Percentiles rank a stretch among this genome's conserved stretches.
These are phyloP conservation scores for Sturnira hondurensis DNA, from an alignment of 2,113 vertebrate species.

Conservation along the genomic window DNA sequence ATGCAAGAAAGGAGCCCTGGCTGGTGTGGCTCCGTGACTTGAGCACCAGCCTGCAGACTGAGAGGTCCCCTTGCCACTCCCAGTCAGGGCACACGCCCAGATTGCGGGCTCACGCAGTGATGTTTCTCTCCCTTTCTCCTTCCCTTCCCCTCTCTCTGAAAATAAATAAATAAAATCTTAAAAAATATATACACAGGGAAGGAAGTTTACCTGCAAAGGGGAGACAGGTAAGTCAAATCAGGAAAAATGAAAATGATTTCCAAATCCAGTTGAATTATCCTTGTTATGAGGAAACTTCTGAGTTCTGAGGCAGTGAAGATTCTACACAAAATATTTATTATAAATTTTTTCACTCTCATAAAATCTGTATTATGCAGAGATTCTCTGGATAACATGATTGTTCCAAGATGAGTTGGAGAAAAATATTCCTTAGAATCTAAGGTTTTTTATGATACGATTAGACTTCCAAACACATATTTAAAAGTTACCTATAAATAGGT, in stretches of 20 bases:
- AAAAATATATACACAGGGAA: not conserved
- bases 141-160: no score
- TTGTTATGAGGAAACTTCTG: not conserved
- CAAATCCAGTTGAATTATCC: not conserved
- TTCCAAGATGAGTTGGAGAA: not conserved
- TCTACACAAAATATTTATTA: not conserved
- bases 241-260: not conserved
- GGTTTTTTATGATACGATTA: not conserved
- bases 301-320: not conserved
- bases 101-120: no score
- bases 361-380: not conserved
- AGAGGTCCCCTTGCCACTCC: no score
- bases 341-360: not conserved
- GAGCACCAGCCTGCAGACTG: no score
- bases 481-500: not conserved
- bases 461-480: not conserved
- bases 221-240: slow-evolving; percentile 83
- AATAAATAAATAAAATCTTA: no score
- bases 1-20: slow-evolving; percentile 78
- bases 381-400: not conserved
- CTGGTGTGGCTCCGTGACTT: no score
- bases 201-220: slow-evolving; percentile 83
- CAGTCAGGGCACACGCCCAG: no score
- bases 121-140: no score
- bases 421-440: not conserved